These are phyloP conservation scores for Lacerta bilineata DNA, from an alignment of 2,797 vertebrate genomes.

Conservation along the genomic window DNA sequence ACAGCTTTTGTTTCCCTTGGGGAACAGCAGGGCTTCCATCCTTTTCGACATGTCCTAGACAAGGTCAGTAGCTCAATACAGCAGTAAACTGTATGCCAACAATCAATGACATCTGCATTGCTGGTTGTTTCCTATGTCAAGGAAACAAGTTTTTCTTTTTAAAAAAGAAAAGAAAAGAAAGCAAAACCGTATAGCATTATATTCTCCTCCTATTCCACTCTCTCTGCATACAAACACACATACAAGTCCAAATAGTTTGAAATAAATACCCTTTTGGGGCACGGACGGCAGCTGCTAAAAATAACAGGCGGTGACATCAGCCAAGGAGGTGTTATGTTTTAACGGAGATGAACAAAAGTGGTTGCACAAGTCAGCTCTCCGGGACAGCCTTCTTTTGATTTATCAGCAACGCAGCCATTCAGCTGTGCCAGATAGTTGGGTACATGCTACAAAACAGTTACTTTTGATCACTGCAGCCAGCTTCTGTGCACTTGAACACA, in stretches of 20 bases:
- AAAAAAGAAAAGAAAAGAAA: not conserved
- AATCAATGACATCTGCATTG: slow-evolving; percentile 63
- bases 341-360: slow-evolving; percentile 54
- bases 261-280: slow-evolving; percentile 46
- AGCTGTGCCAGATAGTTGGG: not conserved
- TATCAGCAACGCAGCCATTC: not conserved
- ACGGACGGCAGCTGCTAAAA: slow-evolving; percentile 60
- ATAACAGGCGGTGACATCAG: slow-evolving; percentile 58
- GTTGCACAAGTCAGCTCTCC: slow-evolving; percentile 29
- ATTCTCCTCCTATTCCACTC: not conserved
- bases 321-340: slow-evolving; percentile 49
- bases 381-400: slow-evolving; percentile 29
- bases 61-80: slow-evolving; percentile 78
- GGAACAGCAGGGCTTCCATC: slow-evolving; percentile 57
- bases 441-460: not conserved
- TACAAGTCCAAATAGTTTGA: slow-evolving; percentile 41
- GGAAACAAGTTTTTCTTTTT: slow-evolving; percentile 23
- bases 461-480: slow-evolving; percentile 32
- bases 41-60: slow-evolving; percentile 73
- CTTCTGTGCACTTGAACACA: not conserved
- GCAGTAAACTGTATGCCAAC: slow-evolving; percentile 58
- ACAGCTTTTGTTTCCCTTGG: slow-evolving; percentile 67
- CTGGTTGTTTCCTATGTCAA: slow-evolving; percentile 42
- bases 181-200: slow-evolving; percentile 10
- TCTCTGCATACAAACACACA: slow-evolving; percentile 16